Conservation (phyloP, 2,888 invertebrate species). For the Rhimphoctona megacephalus region DNA sequence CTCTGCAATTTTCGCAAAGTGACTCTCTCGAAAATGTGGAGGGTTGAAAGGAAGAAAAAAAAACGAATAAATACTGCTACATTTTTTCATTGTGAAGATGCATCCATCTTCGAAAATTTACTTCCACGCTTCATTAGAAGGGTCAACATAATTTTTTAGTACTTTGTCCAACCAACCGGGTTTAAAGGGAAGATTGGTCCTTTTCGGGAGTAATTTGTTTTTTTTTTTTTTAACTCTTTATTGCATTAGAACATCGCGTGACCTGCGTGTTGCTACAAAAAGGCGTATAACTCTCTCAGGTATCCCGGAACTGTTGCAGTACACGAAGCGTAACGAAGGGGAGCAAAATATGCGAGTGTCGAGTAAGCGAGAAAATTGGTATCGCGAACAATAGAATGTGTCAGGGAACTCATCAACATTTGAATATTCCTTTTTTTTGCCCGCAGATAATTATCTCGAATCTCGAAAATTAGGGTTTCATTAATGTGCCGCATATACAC, state of each 20-base stretch:
- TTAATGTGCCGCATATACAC: neutral
- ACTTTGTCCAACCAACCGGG: neutral
- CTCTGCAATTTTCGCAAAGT: neutral
- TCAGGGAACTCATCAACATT: constrained; percentile 44
- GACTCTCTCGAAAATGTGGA: neutral
- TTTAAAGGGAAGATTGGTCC: constrained; percentile 21
- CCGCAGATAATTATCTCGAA: neutral
- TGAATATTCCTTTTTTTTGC: constrained; percentile 13
- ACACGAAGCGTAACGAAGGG: constrained; percentile 37
- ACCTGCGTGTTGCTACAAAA: constrained; percentile 56
- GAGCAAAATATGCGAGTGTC: constrained; percentile 18
- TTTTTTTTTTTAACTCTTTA: neutral
- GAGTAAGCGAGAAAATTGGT: constrained; percentile 44
- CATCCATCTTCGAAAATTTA: neutral
- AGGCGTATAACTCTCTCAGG: constrained; percentile 8
- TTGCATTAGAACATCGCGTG: constrained; percentile 59
- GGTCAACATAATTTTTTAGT: neutral
- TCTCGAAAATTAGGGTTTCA: neutral
- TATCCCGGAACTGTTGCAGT: constrained; percentile 45
- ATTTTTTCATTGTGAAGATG: neutral
- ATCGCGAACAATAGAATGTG: constrained; percentile 45
- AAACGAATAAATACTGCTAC: neutral
- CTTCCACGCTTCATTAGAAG: neutral
- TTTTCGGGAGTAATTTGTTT: constrained; percentile 7
- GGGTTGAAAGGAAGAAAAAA: neutral